Evolutionary conservation across 2,797 vertebrate genomes (phyloP), one percentile per base, ranked within the genome.

Genomic region (Pseudomugil gertrudae): DNA sequence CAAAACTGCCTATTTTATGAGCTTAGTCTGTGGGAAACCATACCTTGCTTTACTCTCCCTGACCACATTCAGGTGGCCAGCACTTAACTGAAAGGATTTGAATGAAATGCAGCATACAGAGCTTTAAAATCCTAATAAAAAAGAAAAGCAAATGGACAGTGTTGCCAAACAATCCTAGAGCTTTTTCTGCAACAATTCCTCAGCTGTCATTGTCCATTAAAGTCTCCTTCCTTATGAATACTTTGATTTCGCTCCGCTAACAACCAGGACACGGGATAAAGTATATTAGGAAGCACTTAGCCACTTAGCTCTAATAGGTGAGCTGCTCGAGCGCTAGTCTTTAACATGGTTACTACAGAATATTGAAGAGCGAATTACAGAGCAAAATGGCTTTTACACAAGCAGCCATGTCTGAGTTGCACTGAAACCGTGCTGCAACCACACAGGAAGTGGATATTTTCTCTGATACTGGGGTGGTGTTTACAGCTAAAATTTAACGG

Each of bases 271-370:
- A 48, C 51, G 19, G 68, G 64, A 76, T 69, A 50, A 79, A 82
- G 83, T 70, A 84, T 84, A 71, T 84, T 76, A 80, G 79, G 78
- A 79, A 85, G 83, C 81, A 89, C 84, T 90, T 86, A 86, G 80
- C 84, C 85, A 84, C 80, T 89, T 80, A 77, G 80, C 80, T 56
- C 76, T 85, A 78, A 85, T 72, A 82, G 79, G 70, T 26, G 66
- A 74, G 72, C 68, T 9, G 26, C 79, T 82, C 45, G n/a, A 43
- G 59, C 74, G 78, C 74, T 55, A 61, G 53, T 76, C 78, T 84
- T 86, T 81, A 84, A 79, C 74, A 38, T 79, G 65, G 82, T 84
- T 85, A 78, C 72, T 84, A 72, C 69, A 52, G 66, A 68, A 69
- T 85, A 74, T 67, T 80, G 76, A 66, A 64, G 76, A 65, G 81